Base-by-base conservation (phyloP, 2,888 invertebrate genomes). In the Rosalia funebris region DNA sequence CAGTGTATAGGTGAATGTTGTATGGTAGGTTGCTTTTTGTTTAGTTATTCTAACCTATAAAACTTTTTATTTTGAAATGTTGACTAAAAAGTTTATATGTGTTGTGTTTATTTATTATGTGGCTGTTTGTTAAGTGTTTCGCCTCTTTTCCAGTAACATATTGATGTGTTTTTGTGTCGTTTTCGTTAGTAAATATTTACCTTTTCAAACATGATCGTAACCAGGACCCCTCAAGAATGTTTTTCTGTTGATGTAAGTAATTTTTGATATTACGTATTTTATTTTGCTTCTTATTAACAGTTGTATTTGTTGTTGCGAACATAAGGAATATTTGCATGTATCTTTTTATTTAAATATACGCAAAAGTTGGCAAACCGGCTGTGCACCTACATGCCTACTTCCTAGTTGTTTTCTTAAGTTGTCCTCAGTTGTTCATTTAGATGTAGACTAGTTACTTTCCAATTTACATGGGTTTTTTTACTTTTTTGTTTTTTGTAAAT, bases 1-100 rank as follows among this genome's bases (percentile, higher is more conserved):
- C 73, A 77, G 77, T 76, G 72, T 71, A 69, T 69, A 68, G 71
- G 66, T 71, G 74, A 71, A 70, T 75, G 71, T 74, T 70, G 70
- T 73, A 73, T 72, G 75, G 77, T 76, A 77, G 77, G 77, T 75
- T 74, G 70, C 64, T 69, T 74, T 73, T 62, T 65, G 66, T 71
- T 72, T 68, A 63, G 68, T 70, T 69, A 62, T 66, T 64, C 71
- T 75, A 75, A 75, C 75, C 75, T 75, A 69, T 45, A 71, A 74
- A 70, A 58, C 56, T 70, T 69, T 72, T 68, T 57, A 63, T 65
- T 70, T 64, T 57, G 56, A 65, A 69, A 65, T 65, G 67, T 66
- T 67, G 45, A 66, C 62, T 62, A 58, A 64, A 66, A 65, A 67
- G 50, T 65, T 65, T 62, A 39, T 55, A 58, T 71, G 65, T 65